A percentile compares a stretch with the other conserved stretches of the same genome.
phyloP scores from a whole-genome alignment of 37 sponge, comb jelly and placozoan species.

The Lycopodina hypogea region DNA sequence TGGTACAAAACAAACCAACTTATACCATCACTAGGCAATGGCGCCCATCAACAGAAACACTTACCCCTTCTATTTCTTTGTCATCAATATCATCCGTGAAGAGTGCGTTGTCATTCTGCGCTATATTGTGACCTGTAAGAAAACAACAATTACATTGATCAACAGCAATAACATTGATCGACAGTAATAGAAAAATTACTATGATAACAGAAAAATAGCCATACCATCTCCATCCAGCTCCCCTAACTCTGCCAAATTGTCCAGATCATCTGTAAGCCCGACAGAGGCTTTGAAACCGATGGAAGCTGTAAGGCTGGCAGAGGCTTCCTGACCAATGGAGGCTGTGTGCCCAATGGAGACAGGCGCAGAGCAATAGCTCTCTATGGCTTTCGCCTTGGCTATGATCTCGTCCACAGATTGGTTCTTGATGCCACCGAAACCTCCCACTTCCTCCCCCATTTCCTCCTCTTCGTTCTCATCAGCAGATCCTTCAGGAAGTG shows the following conservation, averaged over 20 bases:
- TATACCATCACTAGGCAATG: background rate
- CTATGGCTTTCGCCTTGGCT: constrained; percentile 64
- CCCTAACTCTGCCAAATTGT: constrained; percentile 41
- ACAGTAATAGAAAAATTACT: background rate
- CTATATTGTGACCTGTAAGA: constrained; percentile 5
- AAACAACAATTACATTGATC: background rate
- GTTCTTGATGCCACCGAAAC: constrained; percentile 49
- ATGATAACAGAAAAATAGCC: background rate
- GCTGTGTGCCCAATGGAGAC: constrained; percentile 3
- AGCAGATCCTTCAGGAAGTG: background rate
- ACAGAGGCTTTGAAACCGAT: constrained; percentile 16
- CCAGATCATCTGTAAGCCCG: constrained; percentile 38
- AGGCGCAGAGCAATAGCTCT: constrained; percentile 21
- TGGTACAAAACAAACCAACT: background rate
- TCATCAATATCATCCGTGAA: constrained; percentile 75
- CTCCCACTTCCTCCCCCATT: constrained; percentile 29
- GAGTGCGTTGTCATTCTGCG: constrained; percentile 22
- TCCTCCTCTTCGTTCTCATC: constrained; percentile 24
- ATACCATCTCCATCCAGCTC: constrained; percentile 36
- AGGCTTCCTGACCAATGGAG: too few species aligned
- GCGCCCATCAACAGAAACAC: background rate
- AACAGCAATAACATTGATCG: background rate
- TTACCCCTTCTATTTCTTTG: constrained; percentile 76
- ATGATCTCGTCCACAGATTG: constrained; percentile 74
- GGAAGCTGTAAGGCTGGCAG: constrained; percentile 17